These are phyloP conservation scores for Stomorhina lunata DNA, from an alignment of 2,888 invertebrate genomes.

Conservation along the genomic window DNA sequence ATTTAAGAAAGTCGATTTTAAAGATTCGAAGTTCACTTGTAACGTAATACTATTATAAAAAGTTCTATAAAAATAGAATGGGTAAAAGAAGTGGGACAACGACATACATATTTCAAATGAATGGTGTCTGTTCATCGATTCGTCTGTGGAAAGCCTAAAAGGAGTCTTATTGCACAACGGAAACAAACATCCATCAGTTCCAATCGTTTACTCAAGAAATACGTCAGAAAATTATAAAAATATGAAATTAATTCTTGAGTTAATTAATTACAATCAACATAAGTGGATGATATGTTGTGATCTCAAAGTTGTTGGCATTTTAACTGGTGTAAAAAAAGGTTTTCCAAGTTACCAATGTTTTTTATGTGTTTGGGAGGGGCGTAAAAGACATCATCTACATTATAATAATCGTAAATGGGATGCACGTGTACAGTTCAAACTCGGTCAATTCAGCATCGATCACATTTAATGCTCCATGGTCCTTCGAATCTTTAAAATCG, in stretches of 20 bases:
- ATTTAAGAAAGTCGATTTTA: too few relatives aligned
- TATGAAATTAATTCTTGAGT: constrained; percentile 4
- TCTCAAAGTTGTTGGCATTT: background rate
- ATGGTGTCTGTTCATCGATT: constrained; percentile 35
- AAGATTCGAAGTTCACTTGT: too few relatives aligned
- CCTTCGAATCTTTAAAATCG: too few relatives aligned
- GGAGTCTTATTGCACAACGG: constrained; percentile 20
- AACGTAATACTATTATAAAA: too few relatives aligned
- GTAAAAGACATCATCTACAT: constrained; percentile 14
- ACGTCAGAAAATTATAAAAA: constrained; percentile 4
- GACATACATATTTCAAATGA: constrained; percentile 17
- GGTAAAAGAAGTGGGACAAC: constrained; percentile 10
- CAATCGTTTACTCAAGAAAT: constrained; percentile 19
- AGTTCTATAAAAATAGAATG: too few relatives aligned
- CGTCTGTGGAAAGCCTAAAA: constrained; percentile 37
- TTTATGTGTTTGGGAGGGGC: constrained; percentile 30
- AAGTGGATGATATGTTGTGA: constrained; percentile 17
- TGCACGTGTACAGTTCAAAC: background rate
- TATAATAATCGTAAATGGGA: constrained; percentile 7
- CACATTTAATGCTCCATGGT: too few relatives aligned
- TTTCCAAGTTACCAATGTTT: constrained; percentile 17
- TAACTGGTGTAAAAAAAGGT: constrained; percentile 32
- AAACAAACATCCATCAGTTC: constrained; percentile 28
- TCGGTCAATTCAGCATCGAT: constrained; percentile 6
- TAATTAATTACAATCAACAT: constrained; percentile 5